phyloP scores from a whole-genome alignment of 2,113 vertebrate genomes.

The Triplophysa rosa region DNA sequence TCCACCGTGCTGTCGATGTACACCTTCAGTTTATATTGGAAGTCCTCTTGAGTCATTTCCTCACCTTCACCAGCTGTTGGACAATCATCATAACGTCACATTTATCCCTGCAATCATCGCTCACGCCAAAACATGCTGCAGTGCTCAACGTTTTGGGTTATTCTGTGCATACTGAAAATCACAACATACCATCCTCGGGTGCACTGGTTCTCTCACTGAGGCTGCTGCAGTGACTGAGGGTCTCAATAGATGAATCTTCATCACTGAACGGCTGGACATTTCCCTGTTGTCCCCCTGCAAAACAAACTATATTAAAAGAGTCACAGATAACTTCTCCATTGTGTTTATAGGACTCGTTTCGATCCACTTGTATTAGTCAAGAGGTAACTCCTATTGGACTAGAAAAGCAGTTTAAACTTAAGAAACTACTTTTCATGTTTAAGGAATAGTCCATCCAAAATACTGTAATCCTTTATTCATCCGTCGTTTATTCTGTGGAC shows the following conservation, averaged over 20 bases:
- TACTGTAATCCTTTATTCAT: too few relatives aligned
- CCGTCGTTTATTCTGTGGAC: too few relatives aligned
- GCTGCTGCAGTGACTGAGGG: slow-evolving; percentile 97
- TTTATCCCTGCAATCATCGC: not conserved
- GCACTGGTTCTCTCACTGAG: slow-evolving; percentile 89
- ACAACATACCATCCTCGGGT: slow-evolving; percentile 85
- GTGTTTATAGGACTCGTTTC: not conserved
- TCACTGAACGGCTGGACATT: slow-evolving; percentile 94
- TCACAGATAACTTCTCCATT: not conserved
- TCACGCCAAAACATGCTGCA: not conserved
- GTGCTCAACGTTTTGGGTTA: not conserved
- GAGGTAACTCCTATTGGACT: too few relatives aligned
- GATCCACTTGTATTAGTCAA: too few relatives aligned
- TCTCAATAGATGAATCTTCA: slow-evolving; percentile 95
- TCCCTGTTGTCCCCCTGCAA: slow-evolving; percentile 85
- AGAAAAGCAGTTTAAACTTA: too few relatives aligned
- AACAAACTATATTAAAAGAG: slow-evolving; percentile 2
- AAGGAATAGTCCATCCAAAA: too few relatives aligned
- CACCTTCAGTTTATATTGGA: slow-evolving; percentile 93
- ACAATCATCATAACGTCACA: not conserved
- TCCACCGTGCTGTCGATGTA: slow-evolving; percentile 94
- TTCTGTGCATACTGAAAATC: too few relatives aligned
- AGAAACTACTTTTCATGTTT: too few relatives aligned
- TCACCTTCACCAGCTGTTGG: slow-evolving; percentile 83
- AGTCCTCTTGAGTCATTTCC: slow-evolving; percentile 89